Evolutionary conservation across 2,113 vertebrate species (phyloP), one percentile per base, ranked within the genome.

Genomic region (Rana temporaria): DNA sequence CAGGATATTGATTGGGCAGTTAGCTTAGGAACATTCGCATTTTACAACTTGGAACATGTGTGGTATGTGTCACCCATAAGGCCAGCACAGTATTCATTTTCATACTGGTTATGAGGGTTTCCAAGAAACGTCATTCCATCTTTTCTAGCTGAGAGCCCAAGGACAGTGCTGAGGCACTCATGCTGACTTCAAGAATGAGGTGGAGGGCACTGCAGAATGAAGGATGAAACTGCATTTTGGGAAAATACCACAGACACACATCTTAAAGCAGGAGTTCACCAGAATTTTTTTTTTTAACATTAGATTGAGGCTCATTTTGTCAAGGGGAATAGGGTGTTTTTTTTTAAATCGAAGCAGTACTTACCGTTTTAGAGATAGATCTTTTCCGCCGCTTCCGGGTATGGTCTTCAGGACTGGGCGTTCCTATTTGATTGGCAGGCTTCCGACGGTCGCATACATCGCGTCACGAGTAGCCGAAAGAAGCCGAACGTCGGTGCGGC

Each of bases 1-100:
- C 55, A 48, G 67, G 3, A 17, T 65, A 64, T 32, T 56, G 79
- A 81, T 81, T 73, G 69, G 79, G 42, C 22, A 53, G 18, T 81
- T 81, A 55, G 59, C 19, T 26, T 81, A 64, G 79, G 38, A 81
- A 72, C 68, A 81, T 55, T 34, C 34, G 79, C 48, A 81, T 81
- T 65, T 81, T 73, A 73, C 79, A 72, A 30, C 26, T 60, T 72
- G 68, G 68, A 72, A 59, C 59, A 17, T 73, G 38, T 53, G 22
- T 19, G 68, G 42, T 72, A 81, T 73, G 38, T 73, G 79, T 72
- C 79, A 81, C 68, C 42, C 59, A 17, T 12, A 26, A 6, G 79
- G 69, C 79, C 79, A 81, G 59, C 16, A 30, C 24, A 24, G 57
- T 52, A 81, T 81, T 60, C 20, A 4, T 56, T 81, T 72, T 64